These are phyloP conservation scores for Venturia canescens DNA, from an alignment of 1,140 invertebrate species.

Conservation along the genomic window DNA sequence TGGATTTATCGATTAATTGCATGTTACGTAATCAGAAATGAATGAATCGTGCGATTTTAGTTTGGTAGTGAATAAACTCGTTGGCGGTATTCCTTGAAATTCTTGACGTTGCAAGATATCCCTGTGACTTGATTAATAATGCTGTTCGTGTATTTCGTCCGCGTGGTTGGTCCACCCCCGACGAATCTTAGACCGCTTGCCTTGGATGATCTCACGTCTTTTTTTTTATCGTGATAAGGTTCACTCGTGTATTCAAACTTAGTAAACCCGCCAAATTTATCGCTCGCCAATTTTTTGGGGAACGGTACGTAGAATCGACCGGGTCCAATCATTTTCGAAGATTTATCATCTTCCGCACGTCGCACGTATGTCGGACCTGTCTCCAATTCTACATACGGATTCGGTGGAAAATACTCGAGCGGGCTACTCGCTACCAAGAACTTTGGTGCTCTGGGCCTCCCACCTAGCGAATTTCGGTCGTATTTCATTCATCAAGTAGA, in stretches of 20 bases:
- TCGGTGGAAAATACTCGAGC: slow-evolving; percentile 61
- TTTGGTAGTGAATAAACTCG: slow-evolving; percentile 60
- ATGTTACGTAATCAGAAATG: not conserved
- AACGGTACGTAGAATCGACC: slow-evolving; percentile 61
- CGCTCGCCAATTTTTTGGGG: slow-evolving; percentile 64
- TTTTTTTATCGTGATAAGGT: slow-evolving; percentile 52
- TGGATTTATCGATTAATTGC: too few species aligned
- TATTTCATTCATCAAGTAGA: too few species aligned
- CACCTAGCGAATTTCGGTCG: not conserved
- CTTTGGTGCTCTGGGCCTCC: slow-evolving; percentile 10
- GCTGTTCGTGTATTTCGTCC: slow-evolving; percentile 67
- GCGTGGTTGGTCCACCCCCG: slow-evolving; percentile 54
- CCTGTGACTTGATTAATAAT: slow-evolving; percentile 67
- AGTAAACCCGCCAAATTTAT: slow-evolving; percentile 65
- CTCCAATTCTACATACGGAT: slow-evolving; percentile 58
- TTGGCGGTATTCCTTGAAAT: slow-evolving; percentile 62
- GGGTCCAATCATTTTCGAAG: not conserved
- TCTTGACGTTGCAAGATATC: slow-evolving; percentile 64
- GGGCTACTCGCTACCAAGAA: slow-evolving; percentile 55
- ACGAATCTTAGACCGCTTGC: slow-evolving; percentile 49
- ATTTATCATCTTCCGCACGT: slow-evolving; percentile 39
- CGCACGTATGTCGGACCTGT: slow-evolving; percentile 58
- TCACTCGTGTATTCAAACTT: slow-evolving; percentile 59
- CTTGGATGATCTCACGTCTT: slow-evolving; percentile 28
- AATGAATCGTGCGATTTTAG: not conserved